A percentile compares a stretch with the other conserved stretches of the same genome.
Evolutionary conservation across 1,140 invertebrate genomes (phyloP).

Genomic region (Euura lappo): DNA sequence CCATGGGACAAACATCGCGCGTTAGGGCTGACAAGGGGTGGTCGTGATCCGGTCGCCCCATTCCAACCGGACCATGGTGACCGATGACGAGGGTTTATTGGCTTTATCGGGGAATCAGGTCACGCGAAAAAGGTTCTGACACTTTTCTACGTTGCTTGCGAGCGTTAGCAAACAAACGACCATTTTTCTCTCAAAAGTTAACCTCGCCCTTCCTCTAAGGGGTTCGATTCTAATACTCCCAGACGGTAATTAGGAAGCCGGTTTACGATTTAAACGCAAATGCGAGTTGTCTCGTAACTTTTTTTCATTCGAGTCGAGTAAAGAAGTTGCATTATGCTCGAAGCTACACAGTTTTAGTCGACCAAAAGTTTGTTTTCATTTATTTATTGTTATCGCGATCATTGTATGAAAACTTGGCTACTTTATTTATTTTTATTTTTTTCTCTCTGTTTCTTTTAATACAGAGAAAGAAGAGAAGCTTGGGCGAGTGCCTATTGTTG

Average conservation of each 20-base stretch:
- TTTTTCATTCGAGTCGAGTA: too few relatives aligned
- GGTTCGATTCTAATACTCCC: background rate
- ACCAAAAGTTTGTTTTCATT: background rate
- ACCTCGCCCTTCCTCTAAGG: too few relatives aligned
- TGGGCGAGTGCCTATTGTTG: background rate
- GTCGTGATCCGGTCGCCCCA: background rate
- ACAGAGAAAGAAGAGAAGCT: too few relatives aligned
- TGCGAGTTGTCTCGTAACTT: too few relatives aligned
- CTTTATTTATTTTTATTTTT: background rate
- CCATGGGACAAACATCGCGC: slow-evolving; percentile 10
- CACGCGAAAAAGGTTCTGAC: slow-evolving; percentile 12
- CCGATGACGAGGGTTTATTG: slow-evolving; percentile 51
- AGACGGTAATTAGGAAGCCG: too few relatives aligned
- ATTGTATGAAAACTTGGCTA: background rate
- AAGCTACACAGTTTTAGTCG: background rate
- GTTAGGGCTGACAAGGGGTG: slow-evolving; percentile 11
- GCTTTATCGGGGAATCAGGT: slow-evolving; percentile 33
- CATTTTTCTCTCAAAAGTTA: background rate
- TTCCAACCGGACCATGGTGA: slow-evolving; percentile 28
- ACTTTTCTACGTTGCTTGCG: background rate
- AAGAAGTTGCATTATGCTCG: too few relatives aligned
- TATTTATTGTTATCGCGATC: background rate
- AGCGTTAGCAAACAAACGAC: background rate
- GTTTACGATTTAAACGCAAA: too few relatives aligned
- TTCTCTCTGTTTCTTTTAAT: background rate